Conservation (phyloP, 2,797 vertebrate genomes). For the Emydoidea blandingii region DNA sequence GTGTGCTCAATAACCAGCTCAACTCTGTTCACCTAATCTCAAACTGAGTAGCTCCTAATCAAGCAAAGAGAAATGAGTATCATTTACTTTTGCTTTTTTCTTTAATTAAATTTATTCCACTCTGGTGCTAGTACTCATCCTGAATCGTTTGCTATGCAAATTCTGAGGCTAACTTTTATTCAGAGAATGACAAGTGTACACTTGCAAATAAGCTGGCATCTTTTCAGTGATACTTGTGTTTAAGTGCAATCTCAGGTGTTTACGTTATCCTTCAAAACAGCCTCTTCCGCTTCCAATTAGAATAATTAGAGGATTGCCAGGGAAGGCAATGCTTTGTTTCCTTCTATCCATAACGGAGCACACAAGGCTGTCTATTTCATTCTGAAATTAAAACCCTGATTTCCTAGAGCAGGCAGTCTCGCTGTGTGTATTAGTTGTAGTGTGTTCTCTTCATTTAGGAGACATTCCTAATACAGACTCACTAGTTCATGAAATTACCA, state of each 20-base stretch:
- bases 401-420: slow-evolving; percentile 8
- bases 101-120: slow-evolving; percentile 83
- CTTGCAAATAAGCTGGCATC: slow-evolving; percentile 59
- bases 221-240: slow-evolving; percentile 65
- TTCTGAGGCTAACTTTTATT: slow-evolving; percentile 75
- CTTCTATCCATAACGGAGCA: slow-evolving; percentile 35
- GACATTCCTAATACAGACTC: neutral
- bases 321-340: slow-evolving; percentile 34
- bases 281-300: slow-evolving; percentile 67
- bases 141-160: slow-evolving; percentile 79
- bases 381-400: slow-evolving; percentile 26
- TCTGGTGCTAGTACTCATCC: slow-evolving; percentile 65
- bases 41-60: slow-evolving; percentile 77
- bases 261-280: slow-evolving; percentile 61
- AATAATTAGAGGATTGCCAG: slow-evolving; percentile 66
- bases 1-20: slow-evolving; percentile 63
- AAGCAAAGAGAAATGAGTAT: slow-evolving; percentile 67
- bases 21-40: slow-evolving; percentile 58
- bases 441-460: neutral
- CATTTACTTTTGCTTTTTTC: slow-evolving; percentile 78
- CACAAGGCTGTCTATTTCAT: neutral
- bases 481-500: neutral
- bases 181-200: slow-evolving; percentile 58
- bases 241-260: slow-evolving; percentile 72
- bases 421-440: neutral